Base-by-base conservation (phyloP, 2,113 vertebrate genomes). In the Embiotoca jacksoni region DNA sequence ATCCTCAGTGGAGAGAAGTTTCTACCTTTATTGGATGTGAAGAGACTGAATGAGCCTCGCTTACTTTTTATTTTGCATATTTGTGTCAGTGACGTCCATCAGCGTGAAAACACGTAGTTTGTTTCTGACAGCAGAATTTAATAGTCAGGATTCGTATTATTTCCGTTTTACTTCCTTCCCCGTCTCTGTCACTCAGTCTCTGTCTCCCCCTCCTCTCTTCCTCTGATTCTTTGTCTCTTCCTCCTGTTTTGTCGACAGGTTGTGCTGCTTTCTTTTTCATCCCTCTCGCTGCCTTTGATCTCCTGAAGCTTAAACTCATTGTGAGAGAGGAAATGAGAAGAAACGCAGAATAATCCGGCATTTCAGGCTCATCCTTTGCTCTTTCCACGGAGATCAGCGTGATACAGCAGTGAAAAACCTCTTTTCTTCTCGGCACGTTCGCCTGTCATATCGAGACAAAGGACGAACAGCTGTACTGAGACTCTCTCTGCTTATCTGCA, bases 361-460 rank as follows among this genome's bases (percentile, higher is more conserved):
- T 81, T 79, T 78, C 31, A 23, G 35, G 58, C 72, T 77, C 60
- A 69, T 83, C 62, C 78, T 82, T 57, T 74, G 63, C 75, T 81
- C 80, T 63, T 68, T 80, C 66, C 71, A 46, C 72, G 56, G 59
- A 78, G 66, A 84, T 86, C 77, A 74, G 74, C 13, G 2, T 41
- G 77, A 81, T 65, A 55, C 5, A 23, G n/a, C 64, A 46, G 60
- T 37, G 44, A 78, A 86, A 86, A 82, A 56, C 63, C 41, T 59
- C 46, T 56, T 80, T 78, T 61, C 53, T 60, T 81, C 66, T 49
- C 0, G 1, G 44, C 52, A 80, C 5, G 23, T 73, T 70, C 4
- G 44, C 49, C 69, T 74, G 63, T 82, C 79, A 75, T 54, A 56
- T 54, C 1, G 14, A 75, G 65, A 88, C 65, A 85, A 79, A 65